These are phyloP conservation scores for Drosophila multiciliata DNA, from an alignment of 2,888 invertebrate genomes.

Conservation along the genomic window DNA sequence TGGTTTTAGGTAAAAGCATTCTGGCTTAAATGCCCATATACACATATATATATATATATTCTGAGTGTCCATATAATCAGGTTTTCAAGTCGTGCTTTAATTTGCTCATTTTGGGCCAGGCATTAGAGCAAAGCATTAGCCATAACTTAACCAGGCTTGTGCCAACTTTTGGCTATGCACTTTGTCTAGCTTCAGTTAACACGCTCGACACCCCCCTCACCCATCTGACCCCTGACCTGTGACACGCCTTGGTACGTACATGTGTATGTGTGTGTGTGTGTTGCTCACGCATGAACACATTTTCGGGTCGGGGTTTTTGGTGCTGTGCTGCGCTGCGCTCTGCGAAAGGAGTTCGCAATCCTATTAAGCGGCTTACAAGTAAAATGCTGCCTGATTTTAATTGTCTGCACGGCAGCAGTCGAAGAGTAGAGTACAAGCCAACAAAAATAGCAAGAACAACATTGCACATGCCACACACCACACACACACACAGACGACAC, in stretches of 20 bases:
- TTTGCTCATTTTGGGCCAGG: slow-evolving; percentile 20
- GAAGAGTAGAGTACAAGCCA: slow-evolving; percentile 26
- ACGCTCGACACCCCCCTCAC: slow-evolving; percentile 36
- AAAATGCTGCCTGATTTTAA: slow-evolving; percentile 84
- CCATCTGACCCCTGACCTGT: slow-evolving; percentile 16
- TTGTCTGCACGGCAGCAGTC: slow-evolving; percentile 71
- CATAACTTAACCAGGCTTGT: slow-evolving; percentile 45
- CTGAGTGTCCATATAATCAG: neutral
- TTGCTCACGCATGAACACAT: slow-evolving; percentile 61
- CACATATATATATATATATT: neutral
- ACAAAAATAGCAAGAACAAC: slow-evolving; percentile 19
- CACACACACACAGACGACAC: slow-evolving; percentile 26
- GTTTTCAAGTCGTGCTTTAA: slow-evolving; percentile 37
- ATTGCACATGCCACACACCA: slow-evolving; percentile 9
- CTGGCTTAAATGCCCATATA: neutral
- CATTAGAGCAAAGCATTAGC: slow-evolving; percentile 33
- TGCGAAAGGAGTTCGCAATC: slow-evolving; percentile 59
- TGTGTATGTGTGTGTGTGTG: slow-evolving; percentile 26
- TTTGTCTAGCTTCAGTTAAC: slow-evolving; percentile 65
- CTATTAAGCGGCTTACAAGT: slow-evolving; percentile 83
- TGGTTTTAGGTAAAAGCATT: neutral
- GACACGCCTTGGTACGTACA: neutral
- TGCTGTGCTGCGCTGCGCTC: slow-evolving; percentile 39
- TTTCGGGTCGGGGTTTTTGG: slow-evolving; percentile 53
- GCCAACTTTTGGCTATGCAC: slow-evolving; percentile 56